Percentiles rank a stretch among this genome's conserved stretches.
These are phyloP conservation scores for Trachelus tabidus DNA, from an alignment of 2,888 invertebrate species.

Conservation along the genomic window DNA sequence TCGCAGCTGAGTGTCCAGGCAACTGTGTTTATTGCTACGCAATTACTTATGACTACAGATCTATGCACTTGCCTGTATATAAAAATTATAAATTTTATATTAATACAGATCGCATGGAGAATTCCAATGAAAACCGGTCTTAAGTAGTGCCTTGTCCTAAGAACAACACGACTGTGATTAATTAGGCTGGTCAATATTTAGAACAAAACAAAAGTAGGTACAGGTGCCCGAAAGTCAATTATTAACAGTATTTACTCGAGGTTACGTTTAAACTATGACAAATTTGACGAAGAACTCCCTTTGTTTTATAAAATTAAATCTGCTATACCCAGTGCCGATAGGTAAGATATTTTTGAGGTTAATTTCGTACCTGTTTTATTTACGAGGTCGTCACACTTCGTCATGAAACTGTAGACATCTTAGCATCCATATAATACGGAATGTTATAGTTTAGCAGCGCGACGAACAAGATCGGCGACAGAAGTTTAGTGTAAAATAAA, in stretches of 20 bases:
- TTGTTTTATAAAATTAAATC: not conserved
- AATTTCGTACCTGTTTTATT: not conserved
- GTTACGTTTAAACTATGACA: too few species aligned
- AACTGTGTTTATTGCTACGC: not conserved
- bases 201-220: not conserved
- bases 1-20: not conserved
- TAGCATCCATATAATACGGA: constrained; percentile 34
- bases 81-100: not conserved
- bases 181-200: not conserved
- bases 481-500: constrained; percentile 27
- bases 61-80: not conserved
- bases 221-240: not conserved
- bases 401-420: constrained; percentile 14
- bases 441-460: constrained; percentile 36
- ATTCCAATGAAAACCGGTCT: not conserved
- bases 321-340: not conserved
- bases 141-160: not conserved
- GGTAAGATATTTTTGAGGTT: not conserved
- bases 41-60: not conserved
- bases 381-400: not conserved
- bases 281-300: too few species aligned
- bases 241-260: not conserved
- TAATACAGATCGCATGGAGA: not conserved
- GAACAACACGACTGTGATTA: not conserved
- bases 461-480: constrained; percentile 38